A percentile compares a stretch with the other conserved stretches of the same genome.
These are phyloP conservation scores for Triplophysa rosa DNA, from an alignment of 2,113 vertebrate genomes.

Conservation along the genomic window DNA sequence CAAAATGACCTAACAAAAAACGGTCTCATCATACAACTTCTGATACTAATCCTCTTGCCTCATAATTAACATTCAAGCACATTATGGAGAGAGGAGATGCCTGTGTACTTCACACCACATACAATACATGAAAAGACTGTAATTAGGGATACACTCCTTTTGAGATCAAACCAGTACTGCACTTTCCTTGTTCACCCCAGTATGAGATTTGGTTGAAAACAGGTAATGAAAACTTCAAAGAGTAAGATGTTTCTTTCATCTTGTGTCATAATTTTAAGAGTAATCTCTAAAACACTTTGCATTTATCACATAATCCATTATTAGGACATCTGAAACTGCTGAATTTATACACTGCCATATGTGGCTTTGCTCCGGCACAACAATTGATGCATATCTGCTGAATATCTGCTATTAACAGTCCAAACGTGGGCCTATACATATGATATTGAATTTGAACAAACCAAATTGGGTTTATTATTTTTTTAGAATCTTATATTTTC, in stretches of 20 bases:
- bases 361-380: not conserved
- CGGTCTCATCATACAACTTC: constrained; percentile 3
- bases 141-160: not conserved
- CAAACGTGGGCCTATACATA: too few relatives aligned
- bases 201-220: not conserved
- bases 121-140: constrained; percentile 34
- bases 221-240: constrained; percentile 8
- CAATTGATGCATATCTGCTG: not conserved
- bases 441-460: too few relatives aligned
- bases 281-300: not conserved
- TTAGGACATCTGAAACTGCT: not conserved
- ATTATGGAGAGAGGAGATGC: constrained; percentile 3
- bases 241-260: not conserved
- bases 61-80: constrained; percentile 31
- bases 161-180: not conserved
- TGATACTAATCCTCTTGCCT: constrained; percentile 14
- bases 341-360: constrained; percentile 12
- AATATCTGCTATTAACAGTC: not conserved
- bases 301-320: constrained; percentile 8
- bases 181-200: not conserved
- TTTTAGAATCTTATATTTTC: too few relatives aligned
- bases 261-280: not conserved
- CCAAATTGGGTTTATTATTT: too few relatives aligned
- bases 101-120: not conserved
- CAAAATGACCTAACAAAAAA: not conserved